Evolutionary conservation across 2,888 invertebrate genomes (phyloP).

Genomic region (Perizoma flavofasciatum): DNA sequence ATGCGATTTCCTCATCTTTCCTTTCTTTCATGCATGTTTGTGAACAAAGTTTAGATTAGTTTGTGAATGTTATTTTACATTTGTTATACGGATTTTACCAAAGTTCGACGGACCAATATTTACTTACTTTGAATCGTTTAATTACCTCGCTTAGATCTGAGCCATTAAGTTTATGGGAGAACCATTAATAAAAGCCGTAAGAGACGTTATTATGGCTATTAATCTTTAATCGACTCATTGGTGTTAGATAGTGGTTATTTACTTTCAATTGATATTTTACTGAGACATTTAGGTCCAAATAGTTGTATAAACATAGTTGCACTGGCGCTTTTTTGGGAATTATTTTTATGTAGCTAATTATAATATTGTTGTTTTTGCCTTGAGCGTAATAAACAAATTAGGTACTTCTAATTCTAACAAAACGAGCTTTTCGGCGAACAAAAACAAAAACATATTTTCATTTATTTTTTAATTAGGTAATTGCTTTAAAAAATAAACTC

Average conservation of each 20-base stretch:
- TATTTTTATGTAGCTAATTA: too few species aligned
- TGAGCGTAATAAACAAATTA: too few species aligned
- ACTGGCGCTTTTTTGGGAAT: neutral
- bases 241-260: constrained; percentile 12
- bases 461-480: too few species aligned
- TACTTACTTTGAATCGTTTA: constrained; percentile 31
- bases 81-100: constrained; percentile 23
- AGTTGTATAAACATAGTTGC: neutral
- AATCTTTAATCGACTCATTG: constrained; percentile 27
- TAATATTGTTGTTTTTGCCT: too few species aligned
- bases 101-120: constrained; percentile 30
- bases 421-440: too few species aligned
- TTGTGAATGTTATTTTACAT: constrained; percentile 31
- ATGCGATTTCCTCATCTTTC: constrained; percentile 9
- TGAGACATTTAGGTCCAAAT: neutral
- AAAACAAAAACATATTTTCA: too few species aligned
- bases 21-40: constrained; percentile 26
- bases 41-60: constrained; percentile 31
- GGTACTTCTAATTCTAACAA: too few species aligned
- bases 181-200: constrained; percentile 32
- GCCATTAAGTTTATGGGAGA: constrained; percentile 32
- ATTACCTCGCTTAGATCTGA: constrained; percentile 34
- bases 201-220: constrained; percentile 31
- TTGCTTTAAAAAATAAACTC: too few species aligned
- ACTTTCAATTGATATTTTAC: constrained; percentile 9